Conservation (phyloP, 2,113 vertebrate species). For the Pardalotus punctatus region DNA sequence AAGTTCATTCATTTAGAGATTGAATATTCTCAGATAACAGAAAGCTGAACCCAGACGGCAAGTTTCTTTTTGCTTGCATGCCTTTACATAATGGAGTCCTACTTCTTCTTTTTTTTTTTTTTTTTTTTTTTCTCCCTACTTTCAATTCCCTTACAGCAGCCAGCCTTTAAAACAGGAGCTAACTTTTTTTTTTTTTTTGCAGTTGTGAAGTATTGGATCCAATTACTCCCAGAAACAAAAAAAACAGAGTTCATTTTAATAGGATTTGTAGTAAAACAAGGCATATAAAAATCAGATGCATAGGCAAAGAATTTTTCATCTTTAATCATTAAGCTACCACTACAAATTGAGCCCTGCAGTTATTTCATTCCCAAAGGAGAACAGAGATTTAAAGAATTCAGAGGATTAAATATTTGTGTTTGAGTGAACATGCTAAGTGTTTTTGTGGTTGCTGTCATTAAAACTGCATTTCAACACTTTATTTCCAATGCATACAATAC, state of each 20-base stretch:
- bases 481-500: constrained; percentile 42
- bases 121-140: not conserved
- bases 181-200: constrained; percentile 43
- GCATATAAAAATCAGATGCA: constrained; percentile 84
- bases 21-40: not conserved
- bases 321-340: constrained; percentile 87
- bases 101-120: not conserved
- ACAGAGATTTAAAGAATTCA: constrained; percentile 80
- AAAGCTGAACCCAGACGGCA: not conserved
- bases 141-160: constrained; percentile 55
- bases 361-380: constrained; percentile 81
- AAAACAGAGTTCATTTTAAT: constrained; percentile 82
- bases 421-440: constrained; percentile 79
- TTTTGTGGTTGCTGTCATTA: constrained; percentile 74
- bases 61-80: not conserved
- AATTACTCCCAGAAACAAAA: constrained; percentile 81
- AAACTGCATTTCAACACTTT: constrained; percentile 68
- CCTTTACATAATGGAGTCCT: not conserved
- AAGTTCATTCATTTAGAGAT: not conserved
- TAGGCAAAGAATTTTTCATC: constrained; percentile 80
- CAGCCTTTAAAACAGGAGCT: constrained; percentile 63
- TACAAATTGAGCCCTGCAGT: constrained; percentile 85
- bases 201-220: constrained; percentile 74
- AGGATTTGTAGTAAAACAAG: constrained; percentile 80
- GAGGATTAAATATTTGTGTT: constrained; percentile 82